Conservation (phyloP, 2,113 vertebrate genomes). For the Tenebrosternarchus preto region DNA sequence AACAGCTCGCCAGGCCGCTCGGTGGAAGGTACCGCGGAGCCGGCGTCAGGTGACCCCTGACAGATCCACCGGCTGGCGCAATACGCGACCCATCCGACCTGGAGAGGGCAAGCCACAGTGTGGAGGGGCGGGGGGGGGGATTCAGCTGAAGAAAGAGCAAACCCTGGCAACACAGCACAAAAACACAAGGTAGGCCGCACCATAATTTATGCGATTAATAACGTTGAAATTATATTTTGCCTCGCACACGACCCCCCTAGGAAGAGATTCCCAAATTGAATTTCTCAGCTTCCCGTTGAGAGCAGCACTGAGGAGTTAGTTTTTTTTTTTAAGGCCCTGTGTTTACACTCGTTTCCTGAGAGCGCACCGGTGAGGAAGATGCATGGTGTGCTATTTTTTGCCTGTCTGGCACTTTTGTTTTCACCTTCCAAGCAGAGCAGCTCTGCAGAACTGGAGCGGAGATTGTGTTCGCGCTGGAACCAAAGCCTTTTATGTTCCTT, state of each 20-base stretch:
- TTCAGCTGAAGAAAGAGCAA: slow-evolving; percentile 8
- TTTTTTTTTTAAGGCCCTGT: neutral
- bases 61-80: no score
- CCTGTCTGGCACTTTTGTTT: neutral
- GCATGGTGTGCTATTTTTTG: neutral
- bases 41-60: no score
- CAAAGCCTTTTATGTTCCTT: slow-evolving; percentile 10
- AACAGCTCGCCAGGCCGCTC: neutral
- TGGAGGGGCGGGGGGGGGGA: neutral
- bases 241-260: neutral
- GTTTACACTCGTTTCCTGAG: neutral
- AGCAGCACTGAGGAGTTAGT: neutral
- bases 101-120: neutral
- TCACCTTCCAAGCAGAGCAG: neutral
- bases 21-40: no score
- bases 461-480: neutral
- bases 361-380: neutral
- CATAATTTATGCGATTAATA: slow-evolving; percentile 13
- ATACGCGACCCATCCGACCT: no score
- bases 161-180: neutral
- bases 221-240: slow-evolving; percentile 29
- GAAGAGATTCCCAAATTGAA: neutral
- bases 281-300: neutral
- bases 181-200: neutral
- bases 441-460: neutral